Evolutionary conservation across 2,888 invertebrate species (phyloP).

Genomic region (Aleiodes leptofemur): DNA sequence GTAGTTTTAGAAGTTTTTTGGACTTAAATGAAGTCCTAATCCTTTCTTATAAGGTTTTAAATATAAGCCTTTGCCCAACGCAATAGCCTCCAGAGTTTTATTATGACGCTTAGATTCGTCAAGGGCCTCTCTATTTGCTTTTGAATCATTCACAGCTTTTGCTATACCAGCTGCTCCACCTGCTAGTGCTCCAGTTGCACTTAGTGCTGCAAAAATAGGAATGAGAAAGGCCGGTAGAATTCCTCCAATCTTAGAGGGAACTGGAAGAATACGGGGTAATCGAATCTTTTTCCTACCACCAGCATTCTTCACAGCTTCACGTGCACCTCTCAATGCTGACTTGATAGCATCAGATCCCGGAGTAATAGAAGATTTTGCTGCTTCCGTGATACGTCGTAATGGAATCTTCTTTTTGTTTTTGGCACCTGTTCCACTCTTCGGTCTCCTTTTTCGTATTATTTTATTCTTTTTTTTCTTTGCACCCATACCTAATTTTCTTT

Average conservation of each 20-base stretch:
- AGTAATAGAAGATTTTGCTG: conserved; percentile 11
- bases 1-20: conserved; percentile 58
- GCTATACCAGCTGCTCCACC: conserved; percentile 12
- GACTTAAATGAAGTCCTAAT: conserved; percentile 45
- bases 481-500: conserved; percentile 63
- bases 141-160: background rate
- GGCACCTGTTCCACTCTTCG: too few species aligned
- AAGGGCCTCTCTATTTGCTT: background rate
- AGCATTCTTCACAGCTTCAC: conserved; percentile 42
- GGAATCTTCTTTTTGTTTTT: background rate
- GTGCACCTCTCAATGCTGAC: conserved; percentile 47
- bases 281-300: conserved; percentile 54
- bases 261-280: background rate
- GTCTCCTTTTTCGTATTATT: too few species aligned
- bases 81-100: conserved; percentile 67
- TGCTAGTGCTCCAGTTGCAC: conserved; percentile 1
- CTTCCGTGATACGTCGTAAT: background rate
- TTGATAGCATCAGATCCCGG: conserved; percentile 34
- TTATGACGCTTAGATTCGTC: conserved; percentile 66
- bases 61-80: conserved; percentile 65
- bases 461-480: conserved; percentile 20
- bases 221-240: background rate
- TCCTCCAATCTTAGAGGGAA: background rate
- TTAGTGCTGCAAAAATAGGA: background rate
- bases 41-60: conserved; percentile 56